These are phyloP conservation scores for Jordanella pulchra DNA, from an alignment of 2,797 vertebrate species.

Conservation along the genomic window DNA sequence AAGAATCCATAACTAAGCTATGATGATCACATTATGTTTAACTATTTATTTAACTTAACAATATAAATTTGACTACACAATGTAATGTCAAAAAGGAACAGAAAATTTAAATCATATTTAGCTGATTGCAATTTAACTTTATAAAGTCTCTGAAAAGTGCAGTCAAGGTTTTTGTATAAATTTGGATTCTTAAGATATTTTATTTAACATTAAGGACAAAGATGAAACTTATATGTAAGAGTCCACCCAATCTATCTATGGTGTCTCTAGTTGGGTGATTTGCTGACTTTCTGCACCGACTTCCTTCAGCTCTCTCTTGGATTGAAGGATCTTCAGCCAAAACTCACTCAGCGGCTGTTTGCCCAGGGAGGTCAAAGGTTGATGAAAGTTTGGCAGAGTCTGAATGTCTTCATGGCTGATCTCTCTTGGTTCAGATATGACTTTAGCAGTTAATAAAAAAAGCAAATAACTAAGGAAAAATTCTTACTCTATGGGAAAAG, in stretches of 20 bases:
- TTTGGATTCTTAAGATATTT: not conserved
- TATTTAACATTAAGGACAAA: not conserved
- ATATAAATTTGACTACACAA: not conserved
- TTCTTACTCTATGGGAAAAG: not conserved
- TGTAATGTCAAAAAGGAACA: not conserved
- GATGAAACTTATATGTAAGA: not conserved
- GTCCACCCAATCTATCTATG: not conserved
- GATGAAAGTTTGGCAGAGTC: not conserved
- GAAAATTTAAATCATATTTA: not conserved
- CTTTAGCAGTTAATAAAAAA: not conserved
- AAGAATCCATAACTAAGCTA: not conserved
- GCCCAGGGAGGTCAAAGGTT: not conserved
- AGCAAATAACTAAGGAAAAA: not conserved
- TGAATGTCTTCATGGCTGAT: not conserved
- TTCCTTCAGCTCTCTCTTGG: not conserved
- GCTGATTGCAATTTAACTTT: not conserved
- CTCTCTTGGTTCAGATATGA: not conserved
- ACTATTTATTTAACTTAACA: not conserved
- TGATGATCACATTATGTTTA: not conserved
- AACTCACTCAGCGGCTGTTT: not conserved
- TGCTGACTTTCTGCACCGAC: not conserved
- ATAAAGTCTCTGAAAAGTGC: not conserved
- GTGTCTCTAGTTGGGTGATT: not conserved
- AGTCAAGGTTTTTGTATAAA: not conserved
- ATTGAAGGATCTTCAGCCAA: not conserved